Conservation (phyloP, 2,113 vertebrate genomes). For the Myiagra hebetior region DNA sequence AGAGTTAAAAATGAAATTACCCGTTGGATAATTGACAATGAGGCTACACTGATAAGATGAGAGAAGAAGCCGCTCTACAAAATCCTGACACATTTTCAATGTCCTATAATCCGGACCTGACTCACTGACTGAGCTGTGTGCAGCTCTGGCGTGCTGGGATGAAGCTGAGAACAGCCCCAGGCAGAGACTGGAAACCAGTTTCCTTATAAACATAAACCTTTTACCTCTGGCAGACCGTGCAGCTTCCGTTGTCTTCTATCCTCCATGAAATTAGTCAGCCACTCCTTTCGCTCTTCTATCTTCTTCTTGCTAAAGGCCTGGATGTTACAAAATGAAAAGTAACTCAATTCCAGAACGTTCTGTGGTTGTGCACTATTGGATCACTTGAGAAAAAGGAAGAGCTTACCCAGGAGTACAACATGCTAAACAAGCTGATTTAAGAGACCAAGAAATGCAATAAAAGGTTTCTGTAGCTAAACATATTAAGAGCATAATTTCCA, state of each 20-base stretch:
- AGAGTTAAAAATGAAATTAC: background rate
- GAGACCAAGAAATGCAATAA: background rate
- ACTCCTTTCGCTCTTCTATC: constrained; percentile 93
- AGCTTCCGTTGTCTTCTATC: constrained; percentile 88
- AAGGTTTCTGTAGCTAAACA: background rate
- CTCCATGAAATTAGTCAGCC: constrained; percentile 95
- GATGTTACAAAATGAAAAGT: constrained; percentile 15
- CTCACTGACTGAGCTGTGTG: background rate
- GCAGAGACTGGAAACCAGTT: background rate
- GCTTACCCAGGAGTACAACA: background rate
- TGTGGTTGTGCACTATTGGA: background rate
- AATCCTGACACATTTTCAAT: background rate
- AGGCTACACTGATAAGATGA: background rate
- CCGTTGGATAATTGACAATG: background rate
- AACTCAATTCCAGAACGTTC: background rate
- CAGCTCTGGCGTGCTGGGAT: background rate
- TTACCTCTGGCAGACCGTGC: constrained; percentile 92
- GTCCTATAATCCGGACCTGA: background rate
- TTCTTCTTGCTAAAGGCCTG: constrained; percentile 99
- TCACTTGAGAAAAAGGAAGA: background rate
- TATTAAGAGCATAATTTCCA: background rate
- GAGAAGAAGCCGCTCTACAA: background rate
- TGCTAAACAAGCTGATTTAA: background rate
- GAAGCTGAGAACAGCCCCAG: background rate
- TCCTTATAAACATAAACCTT: constrained; percentile 4